These are phyloP conservation scores for Gobio gobio DNA, from an alignment of 2,113 vertebrate species.

Conservation along the genomic window DNA sequence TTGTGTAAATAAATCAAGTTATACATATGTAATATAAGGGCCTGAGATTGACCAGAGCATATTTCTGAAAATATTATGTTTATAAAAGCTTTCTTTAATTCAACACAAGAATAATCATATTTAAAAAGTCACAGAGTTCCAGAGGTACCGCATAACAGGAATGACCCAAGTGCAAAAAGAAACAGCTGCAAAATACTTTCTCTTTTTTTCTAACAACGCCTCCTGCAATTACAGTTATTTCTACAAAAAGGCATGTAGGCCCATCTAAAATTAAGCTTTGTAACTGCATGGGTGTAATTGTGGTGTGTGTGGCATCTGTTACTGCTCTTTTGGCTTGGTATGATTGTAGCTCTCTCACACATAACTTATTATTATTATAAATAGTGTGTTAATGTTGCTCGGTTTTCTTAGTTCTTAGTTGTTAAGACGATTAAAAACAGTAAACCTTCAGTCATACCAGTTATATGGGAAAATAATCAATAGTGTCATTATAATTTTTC, in stretches of 20 bases:
- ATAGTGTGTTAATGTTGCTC: background rate
- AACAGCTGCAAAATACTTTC: background rate
- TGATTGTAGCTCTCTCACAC: constrained; percentile 27
- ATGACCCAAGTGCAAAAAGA: background rate
- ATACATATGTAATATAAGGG: background rate
- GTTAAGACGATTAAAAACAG: background rate
- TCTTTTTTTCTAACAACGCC: background rate
- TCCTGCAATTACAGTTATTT: constrained; percentile 25
- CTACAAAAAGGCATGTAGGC: constrained; percentile 16
- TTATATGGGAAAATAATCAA: background rate
- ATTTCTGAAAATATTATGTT: background rate
- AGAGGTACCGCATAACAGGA: background rate
- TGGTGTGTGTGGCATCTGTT: constrained; percentile 44
- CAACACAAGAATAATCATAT: background rate
- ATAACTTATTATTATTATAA: constrained; percentile 28
- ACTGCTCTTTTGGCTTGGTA: constrained; percentile 28
- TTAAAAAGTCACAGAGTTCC: background rate
- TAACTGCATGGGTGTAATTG: constrained; percentile 50
- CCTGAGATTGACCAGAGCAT: background rate
- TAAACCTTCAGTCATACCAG: background rate
- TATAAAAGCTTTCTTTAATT: background rate
- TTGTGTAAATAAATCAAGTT: background rate
- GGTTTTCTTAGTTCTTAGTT: background rate
- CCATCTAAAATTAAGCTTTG: constrained; percentile 35
- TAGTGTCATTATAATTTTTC: background rate